These are phyloP conservation scores for Pseudochirops cupreus DNA, from an alignment of 2,797 vertebrate genomes.

Conservation along the genomic window DNA sequence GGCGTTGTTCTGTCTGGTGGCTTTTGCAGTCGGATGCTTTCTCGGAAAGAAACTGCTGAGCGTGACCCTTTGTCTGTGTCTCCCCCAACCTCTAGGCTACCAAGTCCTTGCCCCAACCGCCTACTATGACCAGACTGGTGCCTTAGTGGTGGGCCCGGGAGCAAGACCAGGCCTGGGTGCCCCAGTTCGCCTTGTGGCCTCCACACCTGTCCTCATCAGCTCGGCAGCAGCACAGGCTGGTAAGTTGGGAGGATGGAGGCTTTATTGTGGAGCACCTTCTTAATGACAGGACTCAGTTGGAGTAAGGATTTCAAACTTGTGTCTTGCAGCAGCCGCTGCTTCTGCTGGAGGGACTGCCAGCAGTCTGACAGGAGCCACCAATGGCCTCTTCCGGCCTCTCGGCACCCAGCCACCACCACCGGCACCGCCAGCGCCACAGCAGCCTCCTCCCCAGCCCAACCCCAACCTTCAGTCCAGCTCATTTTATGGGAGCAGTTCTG, in stretches of 20 bases:
- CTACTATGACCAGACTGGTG: slow-evolving; percentile 98
- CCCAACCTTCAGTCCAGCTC: slow-evolving; percentile 95
- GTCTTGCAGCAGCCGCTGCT: slow-evolving; percentile 91
- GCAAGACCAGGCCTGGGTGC: slow-evolving; percentile 94
- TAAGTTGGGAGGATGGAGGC: slow-evolving; percentile 77
- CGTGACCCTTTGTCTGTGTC: neutral
- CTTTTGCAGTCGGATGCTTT: neutral
- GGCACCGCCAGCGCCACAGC: slow-evolving; percentile 88
- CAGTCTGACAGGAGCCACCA: slow-evolving; percentile 94
- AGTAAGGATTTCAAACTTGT: slow-evolving; percentile 73
- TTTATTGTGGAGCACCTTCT: neutral
- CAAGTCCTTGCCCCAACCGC: slow-evolving; percentile 97
- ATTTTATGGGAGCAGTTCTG: slow-evolving; percentile 95
- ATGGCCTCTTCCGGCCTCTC: slow-evolving; percentile 95
- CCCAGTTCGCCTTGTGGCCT: slow-evolving; percentile 95
- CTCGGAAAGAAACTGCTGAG: slow-evolving; percentile 35
- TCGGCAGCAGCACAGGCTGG: slow-evolving; percentile 97
- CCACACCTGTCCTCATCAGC: slow-evolving; percentile 96
- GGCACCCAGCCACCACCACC: slow-evolving; percentile 89
- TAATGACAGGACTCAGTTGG: slow-evolving; percentile 32
- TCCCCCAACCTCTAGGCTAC: slow-evolving; percentile 88
- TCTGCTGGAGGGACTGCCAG: slow-evolving; percentile 94
- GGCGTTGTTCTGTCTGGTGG: accelerated
- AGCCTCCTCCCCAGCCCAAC: slow-evolving; percentile 88
- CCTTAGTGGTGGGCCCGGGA: slow-evolving; percentile 97